Conservation (phyloP, 1,140 invertebrate species). For the Holotrichia oblita region DNA sequence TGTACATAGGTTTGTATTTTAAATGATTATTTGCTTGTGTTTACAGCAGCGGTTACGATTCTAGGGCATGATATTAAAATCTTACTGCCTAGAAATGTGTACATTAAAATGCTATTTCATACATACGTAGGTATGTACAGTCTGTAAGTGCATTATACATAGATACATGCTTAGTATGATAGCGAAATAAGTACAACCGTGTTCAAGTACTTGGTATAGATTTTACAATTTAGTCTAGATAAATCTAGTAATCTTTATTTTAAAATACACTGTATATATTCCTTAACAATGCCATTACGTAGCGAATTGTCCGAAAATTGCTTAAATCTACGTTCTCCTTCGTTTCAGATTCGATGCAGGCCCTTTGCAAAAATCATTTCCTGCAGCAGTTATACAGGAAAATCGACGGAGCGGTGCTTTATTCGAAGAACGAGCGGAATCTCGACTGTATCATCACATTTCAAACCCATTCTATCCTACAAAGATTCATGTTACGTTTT, state of each 20-base stretch:
- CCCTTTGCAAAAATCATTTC: conserved; percentile 87
- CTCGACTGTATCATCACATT: conserved; percentile 92
- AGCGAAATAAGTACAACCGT: too few species aligned
- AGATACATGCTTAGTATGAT: too few species aligned
- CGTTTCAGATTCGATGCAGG: conserved; percentile 85
- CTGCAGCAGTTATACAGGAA: conserved; percentile 86
- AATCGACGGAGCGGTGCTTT: conserved; percentile 89
- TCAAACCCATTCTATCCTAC: conserved; percentile 91
- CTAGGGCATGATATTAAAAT: too few species aligned
- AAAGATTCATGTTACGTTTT: conserved; percentile 93
- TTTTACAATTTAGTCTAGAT: conserved; percentile 26
- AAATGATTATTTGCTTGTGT: too few species aligned
- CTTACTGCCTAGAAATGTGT: too few species aligned
- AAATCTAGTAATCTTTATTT: conserved; percentile 3
- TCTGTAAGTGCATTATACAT: too few species aligned
- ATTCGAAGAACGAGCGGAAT: conserved; percentile 87
- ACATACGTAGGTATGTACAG: too few species aligned
- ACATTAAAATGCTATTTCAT: too few species aligned
- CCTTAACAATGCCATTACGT: not conserved
- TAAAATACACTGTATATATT: not conserved
- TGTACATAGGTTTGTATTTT: too few species aligned
- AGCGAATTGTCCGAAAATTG: conserved; percentile 5
- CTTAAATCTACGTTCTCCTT: conserved; percentile 49
- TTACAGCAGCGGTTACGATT: too few species aligned
- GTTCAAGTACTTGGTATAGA: not conserved